Conservation (phyloP, 2,113 vertebrate species). For the Burhinus bistriatus region DNA sequence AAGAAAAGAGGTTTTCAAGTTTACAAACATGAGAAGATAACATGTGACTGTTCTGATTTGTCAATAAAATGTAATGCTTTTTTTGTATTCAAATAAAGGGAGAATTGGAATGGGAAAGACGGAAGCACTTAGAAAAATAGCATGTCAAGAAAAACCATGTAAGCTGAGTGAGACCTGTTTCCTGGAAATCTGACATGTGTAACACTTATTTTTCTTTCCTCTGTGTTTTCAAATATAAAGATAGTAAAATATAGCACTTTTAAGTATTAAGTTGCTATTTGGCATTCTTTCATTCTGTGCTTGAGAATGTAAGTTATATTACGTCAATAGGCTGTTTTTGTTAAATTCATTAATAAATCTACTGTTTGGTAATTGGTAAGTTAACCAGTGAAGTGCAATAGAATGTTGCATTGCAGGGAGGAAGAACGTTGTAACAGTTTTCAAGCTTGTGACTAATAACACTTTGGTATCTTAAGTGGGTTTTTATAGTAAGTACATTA, state of each 20-base stretch:
- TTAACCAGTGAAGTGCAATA: background rate
- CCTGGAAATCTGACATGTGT: background rate
- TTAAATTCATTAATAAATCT: background rate
- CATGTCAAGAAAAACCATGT: background rate
- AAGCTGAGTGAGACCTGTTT: background rate
- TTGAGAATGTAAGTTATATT: background rate
- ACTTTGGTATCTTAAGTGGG: background rate
- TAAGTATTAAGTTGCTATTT: background rate
- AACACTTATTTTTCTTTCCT: background rate
- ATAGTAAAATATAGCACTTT: background rate
- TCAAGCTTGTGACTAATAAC: background rate
- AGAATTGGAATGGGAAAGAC: background rate
- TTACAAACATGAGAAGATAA: background rate
- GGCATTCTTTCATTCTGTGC: background rate
- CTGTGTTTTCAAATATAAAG: background rate
- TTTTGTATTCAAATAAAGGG: background rate
- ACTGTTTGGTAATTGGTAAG: background rate
- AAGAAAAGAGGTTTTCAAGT: conserved; percentile 1
- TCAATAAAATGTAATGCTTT: background rate
- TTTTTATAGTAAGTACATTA: background rate
- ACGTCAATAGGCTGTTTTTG: background rate
- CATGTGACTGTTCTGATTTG: background rate
- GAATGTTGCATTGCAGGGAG: background rate
- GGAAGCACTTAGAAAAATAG: background rate
- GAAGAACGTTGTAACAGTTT: background rate